Conservation (phyloP, 2,797 vertebrate species). For the Bradypodion pumilum region DNA sequence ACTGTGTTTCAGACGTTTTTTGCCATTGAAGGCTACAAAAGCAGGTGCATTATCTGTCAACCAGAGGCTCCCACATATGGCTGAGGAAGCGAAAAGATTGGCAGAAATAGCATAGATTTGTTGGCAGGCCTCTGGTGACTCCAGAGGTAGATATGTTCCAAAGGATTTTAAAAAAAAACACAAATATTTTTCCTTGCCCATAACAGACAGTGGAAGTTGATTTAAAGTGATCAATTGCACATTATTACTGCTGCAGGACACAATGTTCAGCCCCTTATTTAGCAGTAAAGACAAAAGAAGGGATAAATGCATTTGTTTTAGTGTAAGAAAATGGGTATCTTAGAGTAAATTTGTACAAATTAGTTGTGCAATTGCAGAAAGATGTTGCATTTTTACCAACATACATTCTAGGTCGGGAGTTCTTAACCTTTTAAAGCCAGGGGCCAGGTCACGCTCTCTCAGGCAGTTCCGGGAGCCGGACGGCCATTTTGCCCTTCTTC, state of each 20-base stretch:
- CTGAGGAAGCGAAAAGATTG: neutral
- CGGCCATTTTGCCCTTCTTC: too few species aligned
- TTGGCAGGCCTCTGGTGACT: neutral
- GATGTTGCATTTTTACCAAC: neutral
- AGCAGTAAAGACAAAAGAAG: constrained; percentile 1
- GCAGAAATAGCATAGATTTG: neutral
- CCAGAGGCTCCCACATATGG: neutral
- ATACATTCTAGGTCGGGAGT: neutral
- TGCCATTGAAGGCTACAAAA: neutral
- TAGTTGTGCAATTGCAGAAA: neutral
- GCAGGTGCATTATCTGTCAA: neutral
- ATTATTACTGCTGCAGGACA: neutral
- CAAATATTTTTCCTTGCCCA: neutral
- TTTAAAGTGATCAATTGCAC: constrained; percentile 1
- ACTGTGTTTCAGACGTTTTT: neutral
- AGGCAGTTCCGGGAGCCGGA: too few species aligned
- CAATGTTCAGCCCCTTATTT: neutral
- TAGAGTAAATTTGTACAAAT: neutral
- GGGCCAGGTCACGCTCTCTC: too few species aligned
- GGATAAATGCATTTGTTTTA: constrained; percentile 8
- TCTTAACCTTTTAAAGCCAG: too few species aligned
- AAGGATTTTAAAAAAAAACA: too few species aligned
- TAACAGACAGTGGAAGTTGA: neutral
- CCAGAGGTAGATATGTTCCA: neutral
- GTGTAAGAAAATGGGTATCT: neutral